Conservation (phyloP, 2,113 vertebrate species). For the Melanocharis versteri region DNA sequence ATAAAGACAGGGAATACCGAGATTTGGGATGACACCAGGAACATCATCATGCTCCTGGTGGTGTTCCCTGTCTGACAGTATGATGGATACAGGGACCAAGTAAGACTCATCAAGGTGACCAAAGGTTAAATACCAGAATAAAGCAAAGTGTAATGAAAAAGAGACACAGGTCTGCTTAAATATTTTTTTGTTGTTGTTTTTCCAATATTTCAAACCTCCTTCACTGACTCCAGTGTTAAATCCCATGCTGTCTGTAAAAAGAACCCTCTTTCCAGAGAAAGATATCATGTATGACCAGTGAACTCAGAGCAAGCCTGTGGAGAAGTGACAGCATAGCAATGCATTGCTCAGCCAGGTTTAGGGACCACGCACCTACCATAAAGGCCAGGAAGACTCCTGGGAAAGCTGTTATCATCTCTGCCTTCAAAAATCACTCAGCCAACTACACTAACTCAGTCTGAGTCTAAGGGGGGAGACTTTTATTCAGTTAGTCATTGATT, state of each 20-base stretch:
- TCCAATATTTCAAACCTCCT: background rate
- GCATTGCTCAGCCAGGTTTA: background rate
- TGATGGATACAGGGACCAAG: background rate
- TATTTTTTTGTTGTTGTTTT: background rate
- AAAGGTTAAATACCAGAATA: background rate
- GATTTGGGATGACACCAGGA: background rate
- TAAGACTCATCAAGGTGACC: background rate
- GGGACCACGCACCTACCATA: background rate
- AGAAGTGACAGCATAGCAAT: background rate
- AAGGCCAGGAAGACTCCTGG: background rate
- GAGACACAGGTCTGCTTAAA: background rate
- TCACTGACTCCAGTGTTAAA: background rate
- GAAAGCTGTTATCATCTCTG: background rate
- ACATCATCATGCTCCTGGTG: background rate
- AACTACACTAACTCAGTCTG: background rate
- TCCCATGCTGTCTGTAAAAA: background rate
- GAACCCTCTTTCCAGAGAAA: background rate
- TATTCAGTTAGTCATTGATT: background rate
- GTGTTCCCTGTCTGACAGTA: background rate
- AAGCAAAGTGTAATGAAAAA: background rate
- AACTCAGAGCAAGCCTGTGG: background rate
- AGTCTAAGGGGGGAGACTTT: background rate
- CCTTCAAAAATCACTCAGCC: background rate
- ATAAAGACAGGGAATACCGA: background rate
- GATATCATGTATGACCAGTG: background rate